phyloP scores from a whole-genome alignment of 1,140 invertebrate species.

The Frieseomelitta varia region DNA sequence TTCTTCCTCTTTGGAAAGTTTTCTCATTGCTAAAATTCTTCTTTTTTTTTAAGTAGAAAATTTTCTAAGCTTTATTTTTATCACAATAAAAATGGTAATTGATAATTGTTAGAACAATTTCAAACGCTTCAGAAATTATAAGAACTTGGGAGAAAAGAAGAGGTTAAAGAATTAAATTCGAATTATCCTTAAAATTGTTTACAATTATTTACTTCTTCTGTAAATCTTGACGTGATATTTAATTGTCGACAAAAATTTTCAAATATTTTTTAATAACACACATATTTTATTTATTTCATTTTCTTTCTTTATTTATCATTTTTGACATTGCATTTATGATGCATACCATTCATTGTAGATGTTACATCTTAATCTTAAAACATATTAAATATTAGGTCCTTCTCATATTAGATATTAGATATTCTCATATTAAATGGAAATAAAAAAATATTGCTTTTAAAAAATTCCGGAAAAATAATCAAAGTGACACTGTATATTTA shows the following conservation, averaged over 20 bases:
- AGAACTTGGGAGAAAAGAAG: too few species aligned
- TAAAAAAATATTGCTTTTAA: too few species aligned
- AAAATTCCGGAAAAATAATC: too few species aligned
- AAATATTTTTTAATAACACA: not conserved
- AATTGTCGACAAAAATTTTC: not conserved
- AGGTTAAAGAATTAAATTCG: not conserved
- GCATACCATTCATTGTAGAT: not conserved
- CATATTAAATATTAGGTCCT: too few species aligned
- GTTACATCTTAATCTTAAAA: not conserved
- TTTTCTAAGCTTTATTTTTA: not conserved
- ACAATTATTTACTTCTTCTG: too few species aligned
- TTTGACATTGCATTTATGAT: not conserved
- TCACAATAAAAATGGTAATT: not conserved
- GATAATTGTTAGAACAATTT: not conserved
- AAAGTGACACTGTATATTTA: too few species aligned
- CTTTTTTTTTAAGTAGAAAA: not conserved
- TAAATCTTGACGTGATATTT: too few species aligned
- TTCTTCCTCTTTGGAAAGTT: not conserved
- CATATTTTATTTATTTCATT: not conserved
- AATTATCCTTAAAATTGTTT: too few species aligned
- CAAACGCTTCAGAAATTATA: not conserved
- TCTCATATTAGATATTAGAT: too few species aligned
- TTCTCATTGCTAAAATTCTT: not conserved
- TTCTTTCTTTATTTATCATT: not conserved
- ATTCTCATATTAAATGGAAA: too few species aligned